Percentiles rank a stretch among this genome's conserved stretches.
phyloP scores from a whole-genome alignment of 2,797 vertebrate genomes.

The Smutsia gigantea region DNA sequence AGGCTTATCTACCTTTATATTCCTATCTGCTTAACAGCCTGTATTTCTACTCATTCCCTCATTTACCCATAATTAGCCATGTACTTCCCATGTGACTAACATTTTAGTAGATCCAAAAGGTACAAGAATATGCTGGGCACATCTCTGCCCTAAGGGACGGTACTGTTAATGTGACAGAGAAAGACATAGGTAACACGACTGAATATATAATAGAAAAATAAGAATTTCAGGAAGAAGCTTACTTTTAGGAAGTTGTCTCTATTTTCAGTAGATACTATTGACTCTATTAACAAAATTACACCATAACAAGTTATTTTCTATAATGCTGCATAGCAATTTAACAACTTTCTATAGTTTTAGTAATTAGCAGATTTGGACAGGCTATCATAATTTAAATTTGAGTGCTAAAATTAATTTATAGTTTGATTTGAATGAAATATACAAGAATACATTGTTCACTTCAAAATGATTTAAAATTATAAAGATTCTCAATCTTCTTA shows the following conservation, averaged over 20 bases:
- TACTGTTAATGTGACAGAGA: background rate
- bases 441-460: background rate
- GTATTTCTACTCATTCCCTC: background rate
- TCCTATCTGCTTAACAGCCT: background rate
- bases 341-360: background rate
- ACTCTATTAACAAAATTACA: background rate
- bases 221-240: background rate
- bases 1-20: background rate
- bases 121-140: background rate
- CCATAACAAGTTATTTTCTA: background rate
- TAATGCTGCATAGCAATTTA: background rate
- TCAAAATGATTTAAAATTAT: conserved; percentile 1
- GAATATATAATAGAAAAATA: background rate
- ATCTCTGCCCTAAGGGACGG: background rate
- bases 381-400: background rate
- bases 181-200: background rate
- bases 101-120: background rate
- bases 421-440: background rate
- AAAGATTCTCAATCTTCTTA: background rate
- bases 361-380: background rate
- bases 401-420: background rate
- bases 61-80: background rate
- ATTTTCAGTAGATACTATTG: background rate
- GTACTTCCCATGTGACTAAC: background rate
- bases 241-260: background rate